A percentile compares a stretch with the other conserved stretches of the same genome.
phyloP scores from a whole-genome alignment of 2,888 invertebrate genomes.

The Shargacucullia verbasci region DNA sequence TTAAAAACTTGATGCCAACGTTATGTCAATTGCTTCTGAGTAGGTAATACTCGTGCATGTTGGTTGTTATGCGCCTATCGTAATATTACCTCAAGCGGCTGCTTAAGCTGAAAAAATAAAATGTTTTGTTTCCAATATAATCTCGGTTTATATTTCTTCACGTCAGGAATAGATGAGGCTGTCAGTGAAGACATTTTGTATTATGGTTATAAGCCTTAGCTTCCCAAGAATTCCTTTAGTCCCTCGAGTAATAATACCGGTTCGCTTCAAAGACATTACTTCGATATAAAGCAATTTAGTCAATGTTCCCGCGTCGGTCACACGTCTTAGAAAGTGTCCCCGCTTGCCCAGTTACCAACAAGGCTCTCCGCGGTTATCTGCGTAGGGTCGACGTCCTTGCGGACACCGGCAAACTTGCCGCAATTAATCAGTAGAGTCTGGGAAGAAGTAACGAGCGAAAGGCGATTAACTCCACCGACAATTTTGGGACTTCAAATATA shows the following conservation, averaged over 20 bases:
- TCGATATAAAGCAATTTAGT: constrained; percentile 66
- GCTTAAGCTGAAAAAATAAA: constrained; percentile 5
- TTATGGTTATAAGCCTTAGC: constrained; percentile 38
- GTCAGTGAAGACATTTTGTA: constrained; percentile 28
- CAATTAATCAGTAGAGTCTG: constrained; percentile 68
- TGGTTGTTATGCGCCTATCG: too few species aligned
- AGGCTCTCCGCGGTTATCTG: constrained; percentile 61
- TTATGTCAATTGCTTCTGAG: constrained; percentile 19
- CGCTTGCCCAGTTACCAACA: constrained; percentile 64
- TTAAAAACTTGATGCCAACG: constrained; percentile 27
- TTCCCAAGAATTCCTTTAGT: constrained; percentile 31
- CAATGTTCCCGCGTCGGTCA: constrained; percentile 61
- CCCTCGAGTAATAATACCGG: constrained; percentile 45
- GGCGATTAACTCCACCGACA: constrained; percentile 49
- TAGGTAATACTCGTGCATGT: neutral
- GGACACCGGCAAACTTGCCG: constrained; percentile 62
- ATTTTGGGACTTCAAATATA: constrained; percentile 32
- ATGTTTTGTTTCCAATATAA: constrained; percentile 7
- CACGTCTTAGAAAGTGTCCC: constrained; percentile 66
- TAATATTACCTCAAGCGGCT: too few species aligned
- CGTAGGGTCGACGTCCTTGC: constrained; percentile 67
- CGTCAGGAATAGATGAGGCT: constrained; percentile 31
- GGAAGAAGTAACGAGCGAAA: constrained; percentile 58
- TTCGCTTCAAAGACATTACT: constrained; percentile 55
- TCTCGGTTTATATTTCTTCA: constrained; percentile 22